Evolutionary conservation across 2,797 vertebrate genomes (phyloP), one percentile per base, ranked within the genome.

Genomic region (Pangasius sanitwongsei): DNA sequence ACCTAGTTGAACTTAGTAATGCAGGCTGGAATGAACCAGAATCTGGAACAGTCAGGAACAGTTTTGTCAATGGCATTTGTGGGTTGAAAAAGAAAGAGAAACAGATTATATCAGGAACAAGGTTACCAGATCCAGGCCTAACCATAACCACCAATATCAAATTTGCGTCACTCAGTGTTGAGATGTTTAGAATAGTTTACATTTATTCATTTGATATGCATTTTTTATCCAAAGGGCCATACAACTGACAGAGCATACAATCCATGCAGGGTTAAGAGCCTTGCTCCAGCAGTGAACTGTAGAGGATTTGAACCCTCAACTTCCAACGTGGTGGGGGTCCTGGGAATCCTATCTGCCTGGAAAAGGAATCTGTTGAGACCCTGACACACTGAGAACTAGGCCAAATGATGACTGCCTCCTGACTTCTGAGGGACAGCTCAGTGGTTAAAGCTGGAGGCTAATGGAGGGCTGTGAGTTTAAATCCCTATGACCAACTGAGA

Each of bases 81-180:
- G 67, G n/a, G 67, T 70, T 67, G n/a, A 70, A 70, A 34, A 18
- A 31, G 65, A 34, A 31, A 31, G n/a, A 16, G 12, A 70, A 20
- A 70, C 69, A 37, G 4, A 2, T 37, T 48, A 75, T 28, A 48
- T 13, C 0, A 72, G 18, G 69, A 8, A 28, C 11, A 44, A 48
- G 41, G 41, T 12, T 44, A 48, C 41, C 72, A 50, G 23, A 75
- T 28, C 41, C 28, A 41, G 20, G 1, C 37, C 11, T 75, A 48
- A 75, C 37, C 72, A 74, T 53, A 77, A 77, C 74, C 44, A 50
- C 44, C 44, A 53, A 18, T 77, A 50, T 25, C 74, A 77, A 77
- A 77, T 77, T 53, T 53, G 9, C 37, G 1, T 75, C 23, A 37
- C 69, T 70, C 34, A 70, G 8, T 70, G 15, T 6, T 34, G 63